These are phyloP conservation scores for Horisme vitalbata DNA, from an alignment of 2,888 invertebrate genomes.

Conservation along the genomic window DNA sequence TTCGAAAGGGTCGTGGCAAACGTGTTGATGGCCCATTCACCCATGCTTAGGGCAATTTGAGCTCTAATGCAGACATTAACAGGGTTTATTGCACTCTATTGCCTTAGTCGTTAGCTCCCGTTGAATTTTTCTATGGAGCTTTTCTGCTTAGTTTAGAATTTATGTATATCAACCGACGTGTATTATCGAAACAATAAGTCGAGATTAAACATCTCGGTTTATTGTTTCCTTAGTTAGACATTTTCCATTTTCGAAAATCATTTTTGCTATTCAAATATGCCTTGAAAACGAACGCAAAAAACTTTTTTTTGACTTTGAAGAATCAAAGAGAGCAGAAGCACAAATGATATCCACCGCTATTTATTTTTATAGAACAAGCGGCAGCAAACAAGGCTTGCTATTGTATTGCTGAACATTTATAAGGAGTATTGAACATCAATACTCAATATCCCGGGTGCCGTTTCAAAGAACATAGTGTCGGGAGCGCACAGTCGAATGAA, in stretches of 20 bases:
- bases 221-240: no score
- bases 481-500: constrained; percentile 13
- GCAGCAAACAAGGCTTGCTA: not conserved
- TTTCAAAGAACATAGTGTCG: constrained; percentile 15
- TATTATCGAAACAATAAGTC: no score
- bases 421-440: constrained; percentile 5
- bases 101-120: not conserved
- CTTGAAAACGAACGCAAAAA: not conserved
- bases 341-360: not conserved
- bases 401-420: not conserved
- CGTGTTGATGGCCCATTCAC: constrained; percentile 25
- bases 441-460: constrained; percentile 6
- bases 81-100: constrained; percentile 5
- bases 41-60: constrained; percentile 2
- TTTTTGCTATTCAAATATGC: no score
- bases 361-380: constrained; percentile 1
- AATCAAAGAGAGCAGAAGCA: not conserved
- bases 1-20: constrained; percentile 24
- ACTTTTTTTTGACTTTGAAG: no score
- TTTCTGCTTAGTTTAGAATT: no score
- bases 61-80: constrained; percentile 10
- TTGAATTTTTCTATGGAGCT: not conserved
- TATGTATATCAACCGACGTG: no score
- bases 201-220: no score
- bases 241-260: no score